A percentile compares a stretch with the other conserved stretches of the same genome.
Conservation (phyloP, 1,140 invertebrate genomes). For the Meloidogyne floridensis region DNA sequence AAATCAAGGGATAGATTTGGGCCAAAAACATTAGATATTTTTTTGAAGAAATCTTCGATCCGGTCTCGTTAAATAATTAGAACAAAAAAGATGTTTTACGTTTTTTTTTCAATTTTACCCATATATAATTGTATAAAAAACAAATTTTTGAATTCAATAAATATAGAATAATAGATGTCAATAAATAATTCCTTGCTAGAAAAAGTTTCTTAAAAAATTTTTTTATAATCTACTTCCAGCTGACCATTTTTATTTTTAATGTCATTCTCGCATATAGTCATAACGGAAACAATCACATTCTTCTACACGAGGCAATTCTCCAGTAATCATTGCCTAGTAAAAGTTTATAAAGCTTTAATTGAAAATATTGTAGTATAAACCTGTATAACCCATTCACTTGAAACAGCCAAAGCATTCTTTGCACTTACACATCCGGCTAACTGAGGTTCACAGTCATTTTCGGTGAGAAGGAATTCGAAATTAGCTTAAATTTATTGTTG, state of each 20-base stretch:
- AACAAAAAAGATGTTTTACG: no score
- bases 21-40: no score
- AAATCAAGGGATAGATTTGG: no score
- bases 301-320: not conserved
- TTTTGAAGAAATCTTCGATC: no score
- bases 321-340: not conserved
- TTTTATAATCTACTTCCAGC: not conserved
- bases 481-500: not conserved
- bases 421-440: conserved; percentile 34
- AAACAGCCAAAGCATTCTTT: conserved; percentile 42
- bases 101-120: no score
- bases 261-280: not conserved
- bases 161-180: not conserved
- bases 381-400: conserved; percentile 61
- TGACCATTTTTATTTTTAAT: not conserved
- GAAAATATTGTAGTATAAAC: conserved; percentile 25
- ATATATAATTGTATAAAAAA: not conserved
- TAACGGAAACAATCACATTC: not conserved
- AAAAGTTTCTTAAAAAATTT: no score
- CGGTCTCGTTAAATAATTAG: no score
- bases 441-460: conserved; percentile 36
- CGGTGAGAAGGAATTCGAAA: conserved; percentile 53
- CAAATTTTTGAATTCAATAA: no score
- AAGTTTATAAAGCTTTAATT: not conserved
- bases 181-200: not conserved